phyloP scores from a whole-genome alignment of 2,797 vertebrate species.

The Fringilla coelebs region DNA sequence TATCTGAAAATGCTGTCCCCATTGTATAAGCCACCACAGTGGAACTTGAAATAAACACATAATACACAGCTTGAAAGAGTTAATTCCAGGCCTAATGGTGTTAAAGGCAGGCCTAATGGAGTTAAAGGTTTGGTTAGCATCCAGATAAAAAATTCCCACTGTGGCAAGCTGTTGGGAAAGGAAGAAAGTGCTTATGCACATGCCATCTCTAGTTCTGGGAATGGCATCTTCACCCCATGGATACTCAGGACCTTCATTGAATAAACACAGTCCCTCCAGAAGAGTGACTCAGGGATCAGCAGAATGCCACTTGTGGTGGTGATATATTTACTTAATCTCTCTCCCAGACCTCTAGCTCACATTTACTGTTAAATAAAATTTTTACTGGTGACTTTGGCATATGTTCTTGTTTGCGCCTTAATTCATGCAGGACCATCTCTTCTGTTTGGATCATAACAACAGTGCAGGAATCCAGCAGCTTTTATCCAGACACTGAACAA shows the following conservation, averaged over 20 bases:
- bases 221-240: neutral
- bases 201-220: neutral
- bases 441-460: fast-evolving
- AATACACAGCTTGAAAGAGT: neutral
- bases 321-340: neutral
- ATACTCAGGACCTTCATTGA: too few relatives aligned
- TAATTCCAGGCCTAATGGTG: neutral
- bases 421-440: fast-evolving
- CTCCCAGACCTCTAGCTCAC: neutral
- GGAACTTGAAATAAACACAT: neutral
- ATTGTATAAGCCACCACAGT: neutral
- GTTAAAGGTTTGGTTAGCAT: neutral
- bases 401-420: neutral
- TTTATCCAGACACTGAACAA: conserved; percentile 8
- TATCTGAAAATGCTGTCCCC: neutral
- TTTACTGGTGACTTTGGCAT: neutral
- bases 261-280: neutral
- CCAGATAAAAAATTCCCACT: neutral
- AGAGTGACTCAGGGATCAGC: neutral
- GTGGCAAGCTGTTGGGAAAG: neutral
- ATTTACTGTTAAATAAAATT: neutral
- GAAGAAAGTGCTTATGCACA: neutral
- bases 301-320: fast-evolving
- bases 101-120: neutral
- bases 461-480: neutral